Evolutionary conservation across 2,888 invertebrate genomes (phyloP), one percentile per base, ranked within the genome.

Genomic region (Elmis aenea): DNA sequence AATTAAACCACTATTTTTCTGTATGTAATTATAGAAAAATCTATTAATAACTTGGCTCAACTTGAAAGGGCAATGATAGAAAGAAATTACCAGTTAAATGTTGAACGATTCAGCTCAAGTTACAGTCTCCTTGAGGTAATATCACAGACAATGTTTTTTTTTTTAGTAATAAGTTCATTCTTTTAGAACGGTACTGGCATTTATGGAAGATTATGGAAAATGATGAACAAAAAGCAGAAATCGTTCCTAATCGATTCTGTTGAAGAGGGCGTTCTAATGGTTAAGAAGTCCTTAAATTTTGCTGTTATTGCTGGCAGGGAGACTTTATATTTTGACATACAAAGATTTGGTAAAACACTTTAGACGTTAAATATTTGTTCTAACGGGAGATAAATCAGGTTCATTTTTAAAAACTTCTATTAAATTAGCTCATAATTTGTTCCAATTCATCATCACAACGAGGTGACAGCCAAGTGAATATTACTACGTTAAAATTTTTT

Each of bases 301-400:
- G 85, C 79, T 2, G 73, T 85, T 1, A 70, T 85, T 23, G 85
- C 81, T 0, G 85, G 85, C 1, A 64, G 85, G 26, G 85, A 85
- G 61, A 85, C 85, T 0, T 69, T 85, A 3, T 83, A 74, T 59
- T 85, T 83, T 48, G 84, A 85, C 57, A 82, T 83, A 30, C 81
- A 81, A 57, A 71, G 83, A 67, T 83, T 83, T 63, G 85, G 85
- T 81, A 69, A 51, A n/a, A 31, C n/a, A 18, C 5, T 18, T 5
- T 18, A n/a, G n/a, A n/a, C n/a, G n/a, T n/a, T n/a, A n/a, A n/a
- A n/a, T n/a, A n/a, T n/a, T n/a, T n/a, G n/a, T n/a, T n/a, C n/a
- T n/a, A n/a, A n/a, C n/a, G n/a, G n/a, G n/a, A n/a, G n/a, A n/a
- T n/a, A n/a, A n/a, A n/a, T n/a, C n/a, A n/a, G n/a, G n/a, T n/a